A percentile compares a stretch with the other conserved stretches of the same genome.
Conservation (phyloP, 2,113 vertebrate genomes). For the Dasyornis broadbenti region DNA sequence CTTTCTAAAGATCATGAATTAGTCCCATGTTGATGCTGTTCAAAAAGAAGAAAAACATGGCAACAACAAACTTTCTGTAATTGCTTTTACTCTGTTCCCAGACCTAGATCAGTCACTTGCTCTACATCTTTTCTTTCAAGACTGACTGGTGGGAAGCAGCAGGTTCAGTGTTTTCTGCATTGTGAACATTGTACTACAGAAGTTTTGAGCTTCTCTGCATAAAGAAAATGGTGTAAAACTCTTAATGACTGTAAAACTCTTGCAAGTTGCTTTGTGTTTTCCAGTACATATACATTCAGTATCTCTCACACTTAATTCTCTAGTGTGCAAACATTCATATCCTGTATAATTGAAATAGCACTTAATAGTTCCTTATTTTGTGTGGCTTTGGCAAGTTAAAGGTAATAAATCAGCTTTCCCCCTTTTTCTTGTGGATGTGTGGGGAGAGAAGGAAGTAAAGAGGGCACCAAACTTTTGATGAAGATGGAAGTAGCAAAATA, state of each 20-base stretch:
- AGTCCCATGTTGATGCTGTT: conserved; percentile 59
- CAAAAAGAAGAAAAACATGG: conserved; percentile 44
- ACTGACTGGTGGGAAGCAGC: not conserved
- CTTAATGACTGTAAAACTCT: not conserved
- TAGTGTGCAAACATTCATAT: not conserved
- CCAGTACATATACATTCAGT: not conserved
- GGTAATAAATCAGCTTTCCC: not conserved
- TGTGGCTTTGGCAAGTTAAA: not conserved
- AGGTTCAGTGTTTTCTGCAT: not conserved
- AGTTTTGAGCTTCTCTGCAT: not conserved
- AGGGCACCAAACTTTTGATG: not conserved
- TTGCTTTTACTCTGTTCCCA: not conserved
- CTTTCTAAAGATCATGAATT: conserved; percentile 57
- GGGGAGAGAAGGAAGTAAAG: not conserved
- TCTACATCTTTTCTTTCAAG: not conserved
- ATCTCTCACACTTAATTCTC: not conserved
- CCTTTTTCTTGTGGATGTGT: not conserved
- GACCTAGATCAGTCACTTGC: not conserved
- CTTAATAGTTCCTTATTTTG: not conserved
- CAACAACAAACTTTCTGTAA: conserved; percentile 31
- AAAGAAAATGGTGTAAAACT: not conserved
- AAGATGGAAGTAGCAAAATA: not conserved
- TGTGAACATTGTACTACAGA: not conserved
- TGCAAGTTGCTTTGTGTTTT: not conserved
- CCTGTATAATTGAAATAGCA: not conserved